Evolutionary conservation across 2,113 vertebrate genomes (phyloP), one percentile per base, ranked within the genome.

Genomic region (Rhinolophus sinicus): DNA sequence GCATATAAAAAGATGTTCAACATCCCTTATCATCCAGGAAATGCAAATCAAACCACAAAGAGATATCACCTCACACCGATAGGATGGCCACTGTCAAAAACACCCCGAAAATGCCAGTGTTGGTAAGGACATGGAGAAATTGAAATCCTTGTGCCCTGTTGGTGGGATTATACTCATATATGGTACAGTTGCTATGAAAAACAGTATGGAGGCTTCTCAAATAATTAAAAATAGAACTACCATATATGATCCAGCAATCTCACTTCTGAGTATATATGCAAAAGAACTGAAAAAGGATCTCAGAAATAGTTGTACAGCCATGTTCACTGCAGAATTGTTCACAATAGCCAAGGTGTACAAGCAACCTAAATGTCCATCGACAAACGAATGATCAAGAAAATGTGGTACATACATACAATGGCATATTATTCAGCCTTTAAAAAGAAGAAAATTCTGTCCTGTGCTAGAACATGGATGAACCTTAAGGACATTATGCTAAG

Each of bases 201-300:
- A 67, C 18, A 75, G 24, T 38, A 72, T 1, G 56, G 18, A 88
- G 16, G 56, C 12, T n/a, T 38, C 84, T 95, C 81, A 92, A 75
- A 73, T 33, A 73, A 75, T 58, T 56, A 83, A 84, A 87, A 92
- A 72, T 24, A 77, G 6, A 88, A 75, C 38, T 56, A 52, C 73
- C 60, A 67, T 50, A 85, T 60, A 90, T 60, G 64, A 69, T 40
- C 33, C 50, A 93, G 67, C 58, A 81, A 76, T 22, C 62, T 62
- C 38, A 70, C 28, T 92, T 80, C 64, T 80, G 60, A 65, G 70
- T 83, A 56, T 13, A 73, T 40, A 72, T 56, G 19, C 50, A 56
- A 54, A 88, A 70, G n/a, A 90, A 89, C 0, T 70, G 40, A 91
- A 94, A 91, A 90, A 64, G 52, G 76, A 94, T 82, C 54, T 83